These are phyloP conservation scores for Drosophila aldrichi DNA, from an alignment of 2,888 invertebrate species.

Conservation along the genomic window DNA sequence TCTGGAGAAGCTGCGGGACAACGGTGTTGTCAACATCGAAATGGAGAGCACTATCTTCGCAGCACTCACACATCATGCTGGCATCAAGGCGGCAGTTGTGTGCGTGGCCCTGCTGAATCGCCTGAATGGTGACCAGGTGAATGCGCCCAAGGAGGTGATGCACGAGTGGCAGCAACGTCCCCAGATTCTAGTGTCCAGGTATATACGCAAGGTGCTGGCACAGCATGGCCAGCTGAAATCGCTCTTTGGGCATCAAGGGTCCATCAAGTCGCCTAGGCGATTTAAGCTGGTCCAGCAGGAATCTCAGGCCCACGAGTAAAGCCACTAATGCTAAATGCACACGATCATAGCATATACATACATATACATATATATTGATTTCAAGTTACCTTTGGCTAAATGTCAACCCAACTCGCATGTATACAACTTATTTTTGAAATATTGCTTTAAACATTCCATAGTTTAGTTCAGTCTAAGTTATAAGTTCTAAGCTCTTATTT, in stretches of 20 bases:
- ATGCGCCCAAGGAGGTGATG: conserved; percentile 94
- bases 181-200: conserved; percentile 92
- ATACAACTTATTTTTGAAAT: conserved; percentile 51
- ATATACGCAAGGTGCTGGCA: conserved; percentile 93
- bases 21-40: conserved; percentile 97
- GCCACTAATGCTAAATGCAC: conserved; percentile 18
- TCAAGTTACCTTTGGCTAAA: conserved; percentile 43
- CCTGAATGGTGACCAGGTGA: conserved; percentile 96
- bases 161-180: conserved; percentile 96
- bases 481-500: conserved; percentile 33
- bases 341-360: conserved; percentile 8
- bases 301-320: conserved; percentile 94
- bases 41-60: conserved; percentile 98
- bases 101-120: conserved; percentile 97
- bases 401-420: conserved; percentile 41
- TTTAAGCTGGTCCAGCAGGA: conserved; percentile 96
- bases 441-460: conserved; percentile 60
- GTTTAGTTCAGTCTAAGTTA: conserved; percentile 63
- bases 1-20: conserved; percentile 89
- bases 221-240: conserved; percentile 90
- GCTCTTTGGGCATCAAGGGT: conserved; percentile 91
- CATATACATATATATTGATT: conserved; percentile 25
- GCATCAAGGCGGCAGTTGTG: conserved; percentile 96
- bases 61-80: conserved; percentile 96
- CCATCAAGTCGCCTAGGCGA: conserved; percentile 93